Percentiles rank a stretch among this genome's conserved stretches.
These are phyloP conservation scores for Proterorhinus semilunaris DNA, from an alignment of 2,113 vertebrate genomes.

Conservation along the genomic window DNA sequence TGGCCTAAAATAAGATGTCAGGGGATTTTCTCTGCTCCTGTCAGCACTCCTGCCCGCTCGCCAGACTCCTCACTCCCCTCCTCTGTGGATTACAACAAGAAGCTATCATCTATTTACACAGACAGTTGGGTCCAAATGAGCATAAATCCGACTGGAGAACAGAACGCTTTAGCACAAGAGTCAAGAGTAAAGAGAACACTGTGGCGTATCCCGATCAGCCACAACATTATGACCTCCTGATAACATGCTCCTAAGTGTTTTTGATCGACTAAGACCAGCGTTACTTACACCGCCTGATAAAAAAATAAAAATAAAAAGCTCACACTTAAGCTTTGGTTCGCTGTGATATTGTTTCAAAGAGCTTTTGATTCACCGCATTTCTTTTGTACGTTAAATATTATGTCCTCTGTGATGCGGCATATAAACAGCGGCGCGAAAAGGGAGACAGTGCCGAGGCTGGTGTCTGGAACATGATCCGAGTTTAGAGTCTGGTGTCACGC, in stretches of 20 bases:
- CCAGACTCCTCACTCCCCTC: constrained; percentile 41
- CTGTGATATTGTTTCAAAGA: too few species aligned
- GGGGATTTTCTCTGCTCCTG: constrained; percentile 53
- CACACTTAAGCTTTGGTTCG: too few species aligned
- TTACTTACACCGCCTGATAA: too few species aligned
- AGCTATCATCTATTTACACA: constrained; percentile 57
- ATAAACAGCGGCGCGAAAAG: too few species aligned
- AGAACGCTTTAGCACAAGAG: constrained; percentile 18
- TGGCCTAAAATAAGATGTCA: constrained; percentile 72
- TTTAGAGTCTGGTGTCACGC: not conserved
- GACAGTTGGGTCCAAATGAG: constrained; percentile 40
- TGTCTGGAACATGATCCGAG: not conserved
- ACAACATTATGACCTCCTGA: too few species aligned
- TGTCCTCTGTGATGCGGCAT: too few species aligned
- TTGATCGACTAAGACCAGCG: too few species aligned
- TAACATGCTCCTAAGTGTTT: too few species aligned
- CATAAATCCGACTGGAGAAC: constrained; percentile 2
- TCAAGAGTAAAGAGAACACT: not conserved
- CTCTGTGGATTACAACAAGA: constrained; percentile 54
- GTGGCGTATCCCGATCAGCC: not conserved
- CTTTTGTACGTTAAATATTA: too few species aligned
- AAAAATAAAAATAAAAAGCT: too few species aligned
- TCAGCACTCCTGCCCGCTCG: constrained; percentile 53
- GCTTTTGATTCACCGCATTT: too few species aligned
- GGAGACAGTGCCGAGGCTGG: not conserved